phyloP scores from a whole-genome alignment of 2,888 invertebrate species.

The Scotopteryx bipunctaria region DNA sequence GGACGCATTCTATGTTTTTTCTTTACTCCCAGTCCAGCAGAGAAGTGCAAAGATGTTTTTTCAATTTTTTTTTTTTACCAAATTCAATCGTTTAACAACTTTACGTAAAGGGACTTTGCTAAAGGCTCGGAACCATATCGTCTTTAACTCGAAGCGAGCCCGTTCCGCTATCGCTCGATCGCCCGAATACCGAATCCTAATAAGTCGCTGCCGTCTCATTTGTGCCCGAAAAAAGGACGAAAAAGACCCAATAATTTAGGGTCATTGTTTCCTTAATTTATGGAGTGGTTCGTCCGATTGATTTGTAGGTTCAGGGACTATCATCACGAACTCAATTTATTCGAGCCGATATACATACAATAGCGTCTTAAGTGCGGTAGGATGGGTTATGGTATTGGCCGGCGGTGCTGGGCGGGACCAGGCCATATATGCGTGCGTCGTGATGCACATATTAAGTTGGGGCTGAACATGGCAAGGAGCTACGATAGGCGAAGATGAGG shows the following conservation, averaged over 20 bases:
- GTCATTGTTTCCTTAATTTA: constrained; percentile 83
- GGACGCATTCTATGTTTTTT: too few species aligned
- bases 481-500: constrained; percentile 73
- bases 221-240: constrained; percentile 77
- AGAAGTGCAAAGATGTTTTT: too few species aligned
- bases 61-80: too few species aligned
- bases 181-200: constrained; percentile 78
- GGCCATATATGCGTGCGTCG: constrained; percentile 77
- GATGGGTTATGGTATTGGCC: constrained; percentile 65
- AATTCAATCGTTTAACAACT: too few species aligned
- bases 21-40: too few species aligned
- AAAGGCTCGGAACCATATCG: too few species aligned
- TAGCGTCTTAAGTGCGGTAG: constrained; percentile 77
- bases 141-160: too few species aligned
- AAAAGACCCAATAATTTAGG: constrained; percentile 80
- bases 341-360: constrained; percentile 81
- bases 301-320: constrained; percentile 68
- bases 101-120: too few species aligned
- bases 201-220: constrained; percentile 80
- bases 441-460: constrained; percentile 83
- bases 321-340: constrained; percentile 77
- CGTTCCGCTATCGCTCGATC: constrained; percentile 73
- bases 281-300: constrained; percentile 79
- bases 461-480: constrained; percentile 74
- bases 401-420: constrained; percentile 66